Percentiles rank a stretch among this genome's conserved stretches.
These are phyloP conservation scores for Apotomis capreana DNA, from an alignment of 2,888 invertebrate genomes.

Conservation along the genomic window DNA sequence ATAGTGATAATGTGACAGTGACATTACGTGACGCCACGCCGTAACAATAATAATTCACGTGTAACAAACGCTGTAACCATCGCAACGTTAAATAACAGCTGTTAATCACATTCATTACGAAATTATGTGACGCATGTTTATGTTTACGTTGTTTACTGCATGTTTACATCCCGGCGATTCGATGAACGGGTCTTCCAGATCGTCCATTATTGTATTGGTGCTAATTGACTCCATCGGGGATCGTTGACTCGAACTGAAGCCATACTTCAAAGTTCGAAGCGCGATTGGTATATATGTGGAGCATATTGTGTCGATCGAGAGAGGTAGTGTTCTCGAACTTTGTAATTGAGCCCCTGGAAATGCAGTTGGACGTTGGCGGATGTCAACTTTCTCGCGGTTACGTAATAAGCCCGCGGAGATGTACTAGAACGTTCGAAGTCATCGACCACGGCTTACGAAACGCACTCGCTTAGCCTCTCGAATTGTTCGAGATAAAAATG, in stretches of 20 bases:
- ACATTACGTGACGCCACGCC: conserved; percentile 67
- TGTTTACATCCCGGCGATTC: conserved; percentile 8
- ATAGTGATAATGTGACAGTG: conserved; percentile 79
- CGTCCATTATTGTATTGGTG: conserved; percentile 30
- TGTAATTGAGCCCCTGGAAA: conserved; percentile 28
- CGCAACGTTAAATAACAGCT: conserved; percentile 23
- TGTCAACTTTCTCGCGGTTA: conserved; percentile 82
- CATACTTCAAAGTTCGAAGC: not conserved
- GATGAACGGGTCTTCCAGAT: conserved; percentile 5
- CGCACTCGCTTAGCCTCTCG: conserved; percentile 61
- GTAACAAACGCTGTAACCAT: conserved; percentile 25
- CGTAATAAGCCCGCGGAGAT: conserved; percentile 76
- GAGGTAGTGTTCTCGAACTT: conserved; percentile 16
- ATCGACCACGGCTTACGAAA: conserved; percentile 83
- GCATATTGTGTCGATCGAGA: conserved; percentile 14
- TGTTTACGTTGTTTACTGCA: conserved; percentile 3
- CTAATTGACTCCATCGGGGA: conserved; percentile 58
- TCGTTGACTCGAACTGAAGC: conserved; percentile 52
- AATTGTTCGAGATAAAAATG: conserved; percentile 49
- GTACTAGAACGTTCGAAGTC: conserved; percentile 82
- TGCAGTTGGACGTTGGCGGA: conserved; percentile 60
- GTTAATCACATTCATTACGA: conserved; percentile 23
- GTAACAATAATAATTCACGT: conserved; percentile 51
- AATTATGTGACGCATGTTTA: conserved; percentile 16
- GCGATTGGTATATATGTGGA: not conserved